Evolutionary conservation across 2,797 vertebrate genomes (phyloP), one percentile per base, ranked within the genome.

Genomic region (Vultur gryphus): DNA sequence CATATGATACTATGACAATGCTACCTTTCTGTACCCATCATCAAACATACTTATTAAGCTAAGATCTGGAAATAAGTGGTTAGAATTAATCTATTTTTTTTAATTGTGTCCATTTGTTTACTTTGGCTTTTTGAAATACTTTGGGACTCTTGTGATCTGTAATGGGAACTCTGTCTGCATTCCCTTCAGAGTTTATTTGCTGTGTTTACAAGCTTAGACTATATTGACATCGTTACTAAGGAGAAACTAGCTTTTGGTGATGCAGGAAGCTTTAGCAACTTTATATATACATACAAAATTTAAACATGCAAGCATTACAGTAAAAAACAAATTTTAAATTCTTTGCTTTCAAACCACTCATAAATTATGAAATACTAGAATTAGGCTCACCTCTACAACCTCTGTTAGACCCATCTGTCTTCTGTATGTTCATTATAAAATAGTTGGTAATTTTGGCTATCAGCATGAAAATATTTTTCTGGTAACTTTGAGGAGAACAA

Each of bases 141-240:
- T 81, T 90, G 58, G 51, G 69, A 72, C 37, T 81, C 64, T 85
- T 67, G 33, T 84, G 54, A 49, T 90, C 67, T 77, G 52, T 76
- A 84, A 57, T 52, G 69, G 79, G 81, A 92, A 81, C 73, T 83
- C 16, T 77, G 21, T 73, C 44, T 95, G 46, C 51, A 81, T 84
- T 95, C 54, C 76, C 69, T 71, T 90, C n/a, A 26, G 89, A 52
- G 14, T 83, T 91, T 89, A 9, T 80, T 94, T 94, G 64, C 21
- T 69, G 13, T 90, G 71, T 95, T 96, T 88, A 81, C 49, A 71
- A 72, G 35, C 37, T 86, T 69, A 61, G 61, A 26, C 35, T 71
- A 15, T 84, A 84, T 65, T 84, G 62, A 79, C 44, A n/a, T 44
- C 1, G 19, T 84, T 86, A 84, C 91, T 65, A 90, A 69, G 72